A percentile compares a stretch with the other conserved stretches of the same genome.
These are phyloP conservation scores for Zaprionus tsacasi DNA, from an alignment of 1,140 invertebrate genomes.

Conservation along the genomic window DNA sequence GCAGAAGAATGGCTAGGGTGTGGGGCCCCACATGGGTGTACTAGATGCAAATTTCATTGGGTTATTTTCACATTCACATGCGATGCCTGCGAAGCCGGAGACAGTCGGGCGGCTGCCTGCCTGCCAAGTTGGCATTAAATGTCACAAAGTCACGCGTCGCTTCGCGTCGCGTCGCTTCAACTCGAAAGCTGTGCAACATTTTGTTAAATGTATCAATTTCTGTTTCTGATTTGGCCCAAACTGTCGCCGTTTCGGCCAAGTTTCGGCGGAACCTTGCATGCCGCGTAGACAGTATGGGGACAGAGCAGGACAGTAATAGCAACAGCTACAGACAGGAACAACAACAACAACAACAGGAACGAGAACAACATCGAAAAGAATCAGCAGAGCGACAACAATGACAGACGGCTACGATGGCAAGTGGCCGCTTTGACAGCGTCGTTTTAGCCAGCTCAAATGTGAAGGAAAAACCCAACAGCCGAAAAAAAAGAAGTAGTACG, in stretches of 20 bases:
- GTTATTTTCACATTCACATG: slow-evolving; percentile 66
- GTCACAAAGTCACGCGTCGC: slow-evolving; percentile 78
- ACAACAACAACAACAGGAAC: background rate
- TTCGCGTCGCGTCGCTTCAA: slow-evolving; percentile 66
- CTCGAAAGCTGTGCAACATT: slow-evolving; percentile 51
- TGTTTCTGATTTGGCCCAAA: slow-evolving; percentile 50
- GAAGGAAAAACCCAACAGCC: slow-evolving; percentile 6
- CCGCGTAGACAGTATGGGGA: slow-evolving; percentile 19
- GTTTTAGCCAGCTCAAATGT: slow-evolving; percentile 51
- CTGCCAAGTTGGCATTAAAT: slow-evolving; percentile 74
- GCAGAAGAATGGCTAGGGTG: too few species aligned
- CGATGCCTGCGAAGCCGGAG: background rate
- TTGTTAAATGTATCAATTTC: slow-evolving; percentile 77
- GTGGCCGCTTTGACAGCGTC: slow-evolving; percentile 73
- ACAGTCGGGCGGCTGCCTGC: background rate
- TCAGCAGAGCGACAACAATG: slow-evolving; percentile 19
- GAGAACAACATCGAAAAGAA: background rate
- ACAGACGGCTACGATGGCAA: slow-evolving; percentile 50
- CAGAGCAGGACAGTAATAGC: background rate
- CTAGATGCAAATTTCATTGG: slow-evolving; percentile 73
- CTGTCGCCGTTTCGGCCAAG: slow-evolving; percentile 33
- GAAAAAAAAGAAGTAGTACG: slow-evolving; percentile 23
- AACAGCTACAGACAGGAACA: slow-evolving; percentile 17
- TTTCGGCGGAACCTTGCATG: slow-evolving; percentile 19
- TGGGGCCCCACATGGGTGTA: background rate